Conservation (phyloP, 2,113 vertebrate genomes). For the Micronycteris hirsuta region DNA sequence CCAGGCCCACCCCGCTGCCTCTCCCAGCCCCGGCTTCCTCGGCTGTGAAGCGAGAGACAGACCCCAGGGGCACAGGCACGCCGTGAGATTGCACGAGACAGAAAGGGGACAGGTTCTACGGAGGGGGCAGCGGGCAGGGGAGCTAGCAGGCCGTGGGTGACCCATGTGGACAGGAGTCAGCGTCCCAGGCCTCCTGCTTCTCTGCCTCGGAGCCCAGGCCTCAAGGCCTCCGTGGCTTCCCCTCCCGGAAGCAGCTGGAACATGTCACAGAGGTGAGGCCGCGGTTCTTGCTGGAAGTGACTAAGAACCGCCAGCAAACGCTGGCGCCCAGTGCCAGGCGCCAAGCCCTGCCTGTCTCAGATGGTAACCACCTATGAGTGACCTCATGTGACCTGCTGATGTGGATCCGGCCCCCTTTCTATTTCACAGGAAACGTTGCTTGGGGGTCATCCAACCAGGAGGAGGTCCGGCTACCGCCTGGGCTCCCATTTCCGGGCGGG, state of each 20-base stretch:
- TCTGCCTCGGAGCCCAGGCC: not conserved
- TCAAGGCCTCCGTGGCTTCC: not conserved
- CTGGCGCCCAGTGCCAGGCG: not conserved
- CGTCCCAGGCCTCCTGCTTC: not conserved
- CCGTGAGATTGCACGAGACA: rapidly evolving
- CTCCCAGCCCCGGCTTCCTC: not conserved
- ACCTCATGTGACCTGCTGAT: not conserved
- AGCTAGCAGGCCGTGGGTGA: rapidly evolving
- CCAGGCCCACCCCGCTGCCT: not conserved
- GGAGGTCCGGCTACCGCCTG: rapidly evolving
- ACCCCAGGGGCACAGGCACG: rapidly evolving
- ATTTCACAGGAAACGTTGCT: not conserved
- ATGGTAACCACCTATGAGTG: not conserved
- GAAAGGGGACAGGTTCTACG: no score
- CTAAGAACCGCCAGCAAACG: no score
- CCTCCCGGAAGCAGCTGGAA: not conserved
- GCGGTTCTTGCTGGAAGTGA: rapidly evolving
- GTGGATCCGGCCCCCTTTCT: not conserved
- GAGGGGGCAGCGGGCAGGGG: not conserved
- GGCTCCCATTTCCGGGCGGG: rapidly evolving
- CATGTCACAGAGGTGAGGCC: not conserved
- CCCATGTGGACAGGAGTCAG: not conserved
- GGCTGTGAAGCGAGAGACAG: rapidly evolving
- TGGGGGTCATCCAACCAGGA: not conserved
- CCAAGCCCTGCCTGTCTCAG: not conserved